phyloP scores from a whole-genome alignment of 2,888 invertebrate genomes.

The Drosophila quinaria region DNA sequence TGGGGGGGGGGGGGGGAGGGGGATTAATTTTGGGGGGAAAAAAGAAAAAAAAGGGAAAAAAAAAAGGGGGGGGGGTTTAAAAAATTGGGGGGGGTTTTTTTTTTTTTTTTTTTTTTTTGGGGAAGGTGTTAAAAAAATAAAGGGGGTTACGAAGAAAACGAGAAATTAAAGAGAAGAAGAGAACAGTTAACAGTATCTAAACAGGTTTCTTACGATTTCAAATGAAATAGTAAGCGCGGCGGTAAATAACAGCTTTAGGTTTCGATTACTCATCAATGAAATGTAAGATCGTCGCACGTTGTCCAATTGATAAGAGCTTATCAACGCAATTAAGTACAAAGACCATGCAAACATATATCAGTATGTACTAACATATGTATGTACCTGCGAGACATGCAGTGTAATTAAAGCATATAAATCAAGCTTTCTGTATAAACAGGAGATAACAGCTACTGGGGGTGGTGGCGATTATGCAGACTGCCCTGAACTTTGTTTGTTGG shows the following conservation, averaged over 20 bases:
- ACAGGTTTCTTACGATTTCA: slow-evolving; percentile 30
- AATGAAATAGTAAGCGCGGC: slow-evolving; percentile 43
- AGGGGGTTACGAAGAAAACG: slow-evolving; percentile 3
- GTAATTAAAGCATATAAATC: slow-evolving; percentile 47
- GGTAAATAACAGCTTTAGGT: slow-evolving; percentile 15
- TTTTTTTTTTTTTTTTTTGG: too few species aligned
- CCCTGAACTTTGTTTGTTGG: slow-evolving; percentile 43
- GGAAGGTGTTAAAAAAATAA: too few species aligned
- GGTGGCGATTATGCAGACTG: slow-evolving; percentile 28
- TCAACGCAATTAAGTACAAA: slow-evolving; percentile 47
- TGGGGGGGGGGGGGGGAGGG: too few species aligned
- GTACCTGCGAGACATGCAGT: slow-evolving; percentile 35
- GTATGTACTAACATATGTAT: slow-evolving; percentile 4
- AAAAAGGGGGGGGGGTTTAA: too few species aligned
- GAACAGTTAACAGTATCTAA: not conserved
- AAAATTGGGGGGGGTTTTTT: too few species aligned
- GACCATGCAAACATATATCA: slow-evolving; percentile 10
- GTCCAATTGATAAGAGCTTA: slow-evolving; percentile 58
- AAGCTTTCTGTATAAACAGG: slow-evolving; percentile 26
- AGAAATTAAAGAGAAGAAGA: not conserved
- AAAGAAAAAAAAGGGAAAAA: too few species aligned
- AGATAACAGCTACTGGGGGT: slow-evolving; percentile 17
- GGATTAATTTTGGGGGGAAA: too few species aligned
- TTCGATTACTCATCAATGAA: slow-evolving; percentile 62
- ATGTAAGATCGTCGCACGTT: slow-evolving; percentile 26